Base-by-base conservation (phyloP, 1,140 invertebrate species). In the Teleopsis dalmanni region DNA sequence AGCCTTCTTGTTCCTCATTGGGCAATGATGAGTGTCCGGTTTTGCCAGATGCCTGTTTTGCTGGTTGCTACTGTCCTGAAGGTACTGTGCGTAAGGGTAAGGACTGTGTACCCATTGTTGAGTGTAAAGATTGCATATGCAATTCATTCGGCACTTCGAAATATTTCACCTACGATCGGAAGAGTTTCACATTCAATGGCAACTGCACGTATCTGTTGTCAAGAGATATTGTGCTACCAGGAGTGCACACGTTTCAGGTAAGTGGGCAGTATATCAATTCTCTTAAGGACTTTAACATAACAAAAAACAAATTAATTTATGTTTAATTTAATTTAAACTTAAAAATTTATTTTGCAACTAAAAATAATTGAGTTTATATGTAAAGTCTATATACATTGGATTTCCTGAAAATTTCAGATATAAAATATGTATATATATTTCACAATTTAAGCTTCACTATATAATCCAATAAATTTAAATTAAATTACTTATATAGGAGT, bases 51-150 rank as follows among this genome's bases (percentile, higher is more conserved):
- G 73, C 78, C 11, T 91, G 88, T 62, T 85, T 87, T 62, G 77
- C 85, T 1, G 88, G 88, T 27, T 91, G 88, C 67, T 91, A 87
- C 67, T 91, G 88, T 60, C 86, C 87, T 1, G 80, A 84, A 35
- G 87, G 87, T 36, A 77, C 77, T 18, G 81, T 91, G 0, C 73
- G 84, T 1, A 79, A 82, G 56, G 82, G 77, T 7, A 77, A 85
- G 7, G 65, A 72, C 5, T 91, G 88, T 57, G 75, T 91, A 1
- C 73, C 76, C 37, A 82, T 86, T 0, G 71, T 76, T 0, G 79
- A 82, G 25, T 91, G 88, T 58, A 73, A 81, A 44, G 84, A 91
- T 64, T 90, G 88, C 77, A 54, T 75, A 1, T 91, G 88, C 60
- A 79, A 84, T 41, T 78, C 84, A 0, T 73, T 83, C 37, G 84